Evolutionary conservation across 2,888 invertebrate genomes (phyloP), one percentile per base, ranked within the genome.

Genomic region (Stegophylla sp.): DNA sequence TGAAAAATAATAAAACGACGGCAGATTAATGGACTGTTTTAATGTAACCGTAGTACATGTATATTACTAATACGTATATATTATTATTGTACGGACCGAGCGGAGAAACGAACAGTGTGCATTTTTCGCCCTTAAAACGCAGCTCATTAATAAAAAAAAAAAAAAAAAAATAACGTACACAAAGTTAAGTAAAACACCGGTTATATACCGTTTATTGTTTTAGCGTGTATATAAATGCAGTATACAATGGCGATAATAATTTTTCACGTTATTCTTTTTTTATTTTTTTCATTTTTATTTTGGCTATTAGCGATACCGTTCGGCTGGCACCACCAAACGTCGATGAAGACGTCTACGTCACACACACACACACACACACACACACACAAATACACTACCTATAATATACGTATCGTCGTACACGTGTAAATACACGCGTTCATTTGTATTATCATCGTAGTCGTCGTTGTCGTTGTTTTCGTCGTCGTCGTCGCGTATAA

Each of bases 251-350:
- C 59, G 79, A 79, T 79, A 79, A 71, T 71, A 69, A 69, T 71
- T 79, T 61, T 79, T 79, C 61, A 61, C 69, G 71, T 79, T 41
- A 45, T 77, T 45, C 51, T 66, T 66, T 61, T 45, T 59, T 56
- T 34, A 64, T 56, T 66, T n/a, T 66, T 61, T 64, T 63, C n/a
- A n/a, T 43, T 48, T 48, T 28, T 2, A 1, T 1, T 41, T 23
- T 48, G 69, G 61, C 79, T 59, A 79, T 79, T 79, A 71, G 79
- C 71, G 79, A 71, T 79, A 79, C 69, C 69, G 71, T 79, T 71
- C 79, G 71, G 23, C 79, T 79, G 79, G 79, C 79, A 79, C 79
- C 79, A 51, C 79, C 79, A 51, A 79, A 79, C 69, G 79, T 79
- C 79, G 79, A 79, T 71, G 77, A 77, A 77, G 77, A 77, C 77